Evolutionary conservation across 2,113 vertebrate genomes (phyloP).

Genomic region (Camarhynchus parvulus): DNA sequence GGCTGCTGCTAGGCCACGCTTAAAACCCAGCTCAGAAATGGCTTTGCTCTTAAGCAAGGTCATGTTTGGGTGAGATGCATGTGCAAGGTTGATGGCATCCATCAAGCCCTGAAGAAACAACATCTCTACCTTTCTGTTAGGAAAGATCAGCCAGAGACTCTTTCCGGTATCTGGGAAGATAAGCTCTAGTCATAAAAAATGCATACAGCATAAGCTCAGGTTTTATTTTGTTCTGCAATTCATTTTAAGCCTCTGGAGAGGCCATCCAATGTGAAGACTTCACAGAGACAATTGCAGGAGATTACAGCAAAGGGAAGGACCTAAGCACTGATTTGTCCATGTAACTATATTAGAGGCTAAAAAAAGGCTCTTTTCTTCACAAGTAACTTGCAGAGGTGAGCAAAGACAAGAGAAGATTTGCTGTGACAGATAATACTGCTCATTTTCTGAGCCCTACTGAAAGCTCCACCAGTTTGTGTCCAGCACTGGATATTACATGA

Average conservation of each 20-base stretch:
- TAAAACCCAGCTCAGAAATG: background rate
- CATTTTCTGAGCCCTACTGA: background rate
- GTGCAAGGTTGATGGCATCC: background rate
- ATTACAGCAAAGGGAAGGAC: background rate
- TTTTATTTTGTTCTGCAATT: background rate
- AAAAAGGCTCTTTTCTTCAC: background rate
- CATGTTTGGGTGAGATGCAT: background rate
- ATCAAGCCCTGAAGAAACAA: background rate
- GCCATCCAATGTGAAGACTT: background rate
- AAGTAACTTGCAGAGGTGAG: background rate
- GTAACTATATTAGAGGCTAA: background rate
- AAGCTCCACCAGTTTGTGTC: background rate
- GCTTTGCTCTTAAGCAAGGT: slow-evolving; percentile 40
- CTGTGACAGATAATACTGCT: background rate
- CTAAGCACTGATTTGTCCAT: background rate
- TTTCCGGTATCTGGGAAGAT: background rate
- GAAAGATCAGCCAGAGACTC: background rate
- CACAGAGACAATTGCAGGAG: background rate
- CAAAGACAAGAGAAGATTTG: background rate
- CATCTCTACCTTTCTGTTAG: background rate
- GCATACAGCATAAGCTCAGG: background rate
- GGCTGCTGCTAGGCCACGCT: background rate
- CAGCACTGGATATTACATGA: rapidly evolving
- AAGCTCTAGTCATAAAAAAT: slow-evolving; percentile 50
- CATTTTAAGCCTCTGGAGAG: slow-evolving; percentile 3